Evolutionary conservation across 2,113 vertebrate genomes (phyloP).

Genomic region (Notiomystis cincta): DNA sequence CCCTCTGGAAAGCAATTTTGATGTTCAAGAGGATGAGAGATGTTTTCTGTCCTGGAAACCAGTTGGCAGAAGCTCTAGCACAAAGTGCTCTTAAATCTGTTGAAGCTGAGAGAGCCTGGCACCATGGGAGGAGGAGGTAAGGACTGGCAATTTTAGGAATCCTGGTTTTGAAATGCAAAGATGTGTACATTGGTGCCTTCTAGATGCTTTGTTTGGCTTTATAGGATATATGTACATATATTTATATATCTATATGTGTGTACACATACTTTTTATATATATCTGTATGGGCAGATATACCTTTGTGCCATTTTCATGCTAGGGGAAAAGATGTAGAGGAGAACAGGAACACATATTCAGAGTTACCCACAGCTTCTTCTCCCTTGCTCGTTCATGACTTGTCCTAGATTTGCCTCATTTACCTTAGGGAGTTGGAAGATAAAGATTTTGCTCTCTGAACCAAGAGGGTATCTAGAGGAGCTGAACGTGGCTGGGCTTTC

Average conservation of each 20-base stretch:
- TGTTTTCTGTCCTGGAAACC: background rate
- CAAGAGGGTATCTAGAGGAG: background rate
- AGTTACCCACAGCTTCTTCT: background rate
- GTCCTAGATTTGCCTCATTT: background rate
- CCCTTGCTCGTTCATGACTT: background rate
- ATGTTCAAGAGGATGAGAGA: background rate
- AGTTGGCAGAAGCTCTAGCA: background rate
- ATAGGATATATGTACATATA: background rate
- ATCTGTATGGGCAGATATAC: background rate
- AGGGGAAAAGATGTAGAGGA: background rate
- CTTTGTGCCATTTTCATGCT: background rate
- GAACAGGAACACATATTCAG: rapidly evolving
- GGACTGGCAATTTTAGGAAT: background rate
- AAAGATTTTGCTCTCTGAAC: background rate
- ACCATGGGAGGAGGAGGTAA: background rate
- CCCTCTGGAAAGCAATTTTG: background rate
- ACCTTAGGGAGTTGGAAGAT: background rate
- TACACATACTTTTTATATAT: rapidly evolving
- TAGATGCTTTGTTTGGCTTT: background rate
- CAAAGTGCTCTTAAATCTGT: background rate
- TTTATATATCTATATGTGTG: rapidly evolving
- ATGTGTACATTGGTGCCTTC: background rate
- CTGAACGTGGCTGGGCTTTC: background rate
- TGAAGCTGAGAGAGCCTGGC: background rate
- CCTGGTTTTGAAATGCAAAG: background rate